phyloP scores from a whole-genome alignment of 2,797 vertebrate species.

The Neomorphus geoffroyi region DNA sequence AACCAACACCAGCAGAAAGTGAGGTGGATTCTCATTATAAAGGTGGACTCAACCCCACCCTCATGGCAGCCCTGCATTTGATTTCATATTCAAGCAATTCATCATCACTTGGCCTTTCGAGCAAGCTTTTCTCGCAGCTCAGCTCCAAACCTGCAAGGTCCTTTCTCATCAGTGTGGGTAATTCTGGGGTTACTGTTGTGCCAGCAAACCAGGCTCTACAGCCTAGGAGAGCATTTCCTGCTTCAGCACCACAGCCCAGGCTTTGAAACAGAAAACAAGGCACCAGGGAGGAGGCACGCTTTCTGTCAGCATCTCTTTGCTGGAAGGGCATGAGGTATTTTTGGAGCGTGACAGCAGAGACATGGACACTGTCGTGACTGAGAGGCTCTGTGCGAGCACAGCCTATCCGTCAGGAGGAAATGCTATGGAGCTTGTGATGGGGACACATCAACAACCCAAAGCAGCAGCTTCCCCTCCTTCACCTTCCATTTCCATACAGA shows the following conservation, averaged over 20 bases:
- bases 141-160: background rate
- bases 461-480: background rate
- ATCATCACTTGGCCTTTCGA: background rate
- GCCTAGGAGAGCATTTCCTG: background rate
- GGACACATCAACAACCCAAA: rapidly evolving
- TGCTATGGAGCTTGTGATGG: rapidly evolving
- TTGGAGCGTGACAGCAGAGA: background rate
- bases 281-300: background rate
- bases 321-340: background rate
- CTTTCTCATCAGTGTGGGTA: background rate
- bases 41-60: background rate
- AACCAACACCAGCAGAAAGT: background rate
- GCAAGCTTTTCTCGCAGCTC: background rate
- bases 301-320: rapidly evolving
- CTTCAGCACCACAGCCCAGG: background rate
- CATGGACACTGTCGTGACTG: rapidly evolving
- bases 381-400: rapidly evolving
- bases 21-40: background rate
- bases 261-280: background rate
- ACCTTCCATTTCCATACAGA: background rate
- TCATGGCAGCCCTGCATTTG: background rate
- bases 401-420: background rate
- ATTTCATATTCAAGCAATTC: background rate
- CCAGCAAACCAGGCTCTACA: background rate
- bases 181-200: background rate